These are phyloP conservation scores for Acleris sparsana DNA, from an alignment of 2,888 invertebrate species.

Conservation along the genomic window DNA sequence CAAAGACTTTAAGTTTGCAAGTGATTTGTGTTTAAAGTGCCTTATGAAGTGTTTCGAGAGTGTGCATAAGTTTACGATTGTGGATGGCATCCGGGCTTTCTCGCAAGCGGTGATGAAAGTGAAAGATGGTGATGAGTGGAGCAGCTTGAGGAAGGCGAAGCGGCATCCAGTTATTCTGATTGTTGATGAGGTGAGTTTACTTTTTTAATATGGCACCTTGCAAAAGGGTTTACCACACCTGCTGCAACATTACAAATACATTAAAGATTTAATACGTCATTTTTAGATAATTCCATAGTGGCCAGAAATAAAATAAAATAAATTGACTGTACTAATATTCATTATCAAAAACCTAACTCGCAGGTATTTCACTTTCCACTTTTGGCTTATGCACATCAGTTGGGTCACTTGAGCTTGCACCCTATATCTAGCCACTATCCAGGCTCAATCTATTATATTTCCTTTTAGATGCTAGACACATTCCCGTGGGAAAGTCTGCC, in stretches of 20 bases:
- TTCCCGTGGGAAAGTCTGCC: constrained; percentile 92
- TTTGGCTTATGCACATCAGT: too few species aligned
- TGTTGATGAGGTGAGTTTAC: constrained; percentile 85
- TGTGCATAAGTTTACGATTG: constrained; percentile 63
- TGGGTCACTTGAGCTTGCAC: too few species aligned
- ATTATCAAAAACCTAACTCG: neutral
- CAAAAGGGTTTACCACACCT: too few species aligned
- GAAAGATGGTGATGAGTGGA: constrained; percentile 66
- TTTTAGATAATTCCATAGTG: too few species aligned
- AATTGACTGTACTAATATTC: neutral
- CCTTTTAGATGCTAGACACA: constrained; percentile 85
- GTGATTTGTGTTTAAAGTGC: constrained; percentile 68
- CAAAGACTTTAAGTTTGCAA: constrained; percentile 57
- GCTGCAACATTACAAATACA: too few species aligned
- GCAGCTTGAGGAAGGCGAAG: constrained; percentile 67
- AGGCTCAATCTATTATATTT: neutral
- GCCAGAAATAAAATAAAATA: too few species aligned
- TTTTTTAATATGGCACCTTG: too few species aligned
- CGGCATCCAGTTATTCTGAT: constrained; percentile 86
- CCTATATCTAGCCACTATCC: too few species aligned
- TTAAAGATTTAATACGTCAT: too few species aligned
- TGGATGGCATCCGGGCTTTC: constrained; percentile 71
- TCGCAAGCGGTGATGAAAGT: constrained; percentile 65
- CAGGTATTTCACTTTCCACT: too few species aligned
- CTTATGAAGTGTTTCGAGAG: constrained; percentile 63